Conservation (phyloP, 2,113 vertebrate species). For the Tamias sibiricus region DNA sequence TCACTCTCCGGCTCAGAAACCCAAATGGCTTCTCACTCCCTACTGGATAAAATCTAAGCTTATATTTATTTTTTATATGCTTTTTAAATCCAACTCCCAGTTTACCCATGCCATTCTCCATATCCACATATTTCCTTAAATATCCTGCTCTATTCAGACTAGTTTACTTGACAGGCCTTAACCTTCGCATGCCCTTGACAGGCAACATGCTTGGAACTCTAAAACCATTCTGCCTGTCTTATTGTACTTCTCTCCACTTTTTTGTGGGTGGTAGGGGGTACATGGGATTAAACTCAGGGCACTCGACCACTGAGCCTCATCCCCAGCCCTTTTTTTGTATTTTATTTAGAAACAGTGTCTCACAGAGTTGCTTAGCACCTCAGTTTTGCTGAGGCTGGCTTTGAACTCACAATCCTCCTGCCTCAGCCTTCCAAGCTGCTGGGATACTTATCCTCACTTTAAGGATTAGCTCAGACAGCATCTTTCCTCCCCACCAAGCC, state of each 20-base stretch:
- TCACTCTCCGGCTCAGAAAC: neutral
- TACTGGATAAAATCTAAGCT: neutral
- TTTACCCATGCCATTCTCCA: neutral
- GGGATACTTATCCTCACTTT: neutral
- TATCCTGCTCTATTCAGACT: neutral
- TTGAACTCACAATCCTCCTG: too few relatives aligned
- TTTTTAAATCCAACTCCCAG: neutral
- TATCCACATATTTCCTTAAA: neutral
- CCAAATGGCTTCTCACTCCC: neutral
- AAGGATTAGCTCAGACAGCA: neutral
- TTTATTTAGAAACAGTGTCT: too few relatives aligned
- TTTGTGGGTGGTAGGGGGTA: too few relatives aligned
- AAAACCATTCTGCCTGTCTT: neutral
- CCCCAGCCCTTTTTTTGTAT: too few relatives aligned
- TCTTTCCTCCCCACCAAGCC: neutral
- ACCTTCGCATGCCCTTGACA: neutral
- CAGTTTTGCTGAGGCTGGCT: too few relatives aligned
- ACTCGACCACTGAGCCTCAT: too few relatives aligned
- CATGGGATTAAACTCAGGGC: too few relatives aligned
- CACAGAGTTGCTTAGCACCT: too few relatives aligned
- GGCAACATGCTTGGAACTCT: neutral
- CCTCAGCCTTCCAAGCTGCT: too few relatives aligned
- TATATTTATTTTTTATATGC: neutral
- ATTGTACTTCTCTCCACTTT: neutral
- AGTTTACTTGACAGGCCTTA: neutral